Evolutionary conservation across 1,140 invertebrate species (phyloP), one percentile per base, ranked within the genome.

Genomic region (Hylaeus volcanicus): DNA sequence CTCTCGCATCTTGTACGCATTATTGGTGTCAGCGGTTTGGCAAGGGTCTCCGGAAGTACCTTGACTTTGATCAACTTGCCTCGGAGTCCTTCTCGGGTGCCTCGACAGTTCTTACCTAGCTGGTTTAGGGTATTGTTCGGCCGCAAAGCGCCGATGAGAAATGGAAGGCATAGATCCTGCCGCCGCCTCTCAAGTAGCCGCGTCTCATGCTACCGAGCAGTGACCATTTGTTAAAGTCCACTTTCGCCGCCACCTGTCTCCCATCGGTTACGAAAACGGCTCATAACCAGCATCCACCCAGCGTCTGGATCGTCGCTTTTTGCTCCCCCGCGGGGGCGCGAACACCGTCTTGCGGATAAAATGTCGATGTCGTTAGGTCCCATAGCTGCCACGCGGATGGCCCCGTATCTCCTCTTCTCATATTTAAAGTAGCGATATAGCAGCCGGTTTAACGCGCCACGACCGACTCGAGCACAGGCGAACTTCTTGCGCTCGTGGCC

Each of bases 31-130:
- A 60, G 73, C 41, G 65, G 79, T 86, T 86, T 69, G 80, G 53
- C 69, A 70, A 73, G 75, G 81, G 72, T 51, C 58, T 53, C 11
- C 72, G 72, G 70, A 70, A 86, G 69, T 64, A 75, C 63, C 63
- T 79, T 87, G 89, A 92, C 87, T 88, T 90, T 91, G 89, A 91
- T 91, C 88, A 89, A 89, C 86, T 87, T 89, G 89, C 79, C 60
- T 51, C 82, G 72, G 68, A 80, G 63, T 82, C 73, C 74, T 88
- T 83, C 83, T 58, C 81, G 26, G 26, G 63, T 64, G 64, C 68
- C 81, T 70, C 81, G 78, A 83, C 84, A 86, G 84, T 90, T 87
- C 85, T 88, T 88, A 86, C 70, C 45, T 65, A 56, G 64, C 60
- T 66, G 77, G 87, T 82, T 85, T 85, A 80, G 70, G 82, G 84